Evolutionary conservation across 2,888 invertebrate genomes (phyloP), one percentile per base, ranked within the genome.

Genomic region (Drosophila fungiperda): DNA sequence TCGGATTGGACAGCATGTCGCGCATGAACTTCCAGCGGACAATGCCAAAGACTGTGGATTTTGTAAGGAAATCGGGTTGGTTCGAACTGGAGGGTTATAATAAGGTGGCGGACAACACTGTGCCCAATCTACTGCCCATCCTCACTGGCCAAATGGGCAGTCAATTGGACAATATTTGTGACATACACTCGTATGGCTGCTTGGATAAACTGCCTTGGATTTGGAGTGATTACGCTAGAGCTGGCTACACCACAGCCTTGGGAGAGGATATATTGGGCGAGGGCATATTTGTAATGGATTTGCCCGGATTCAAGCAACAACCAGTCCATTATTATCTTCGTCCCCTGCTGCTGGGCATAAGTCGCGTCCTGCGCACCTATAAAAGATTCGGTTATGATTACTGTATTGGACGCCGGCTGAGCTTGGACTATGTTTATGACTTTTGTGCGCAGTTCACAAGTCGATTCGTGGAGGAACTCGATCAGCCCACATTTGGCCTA

Each of bases 121-220:
- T 96, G 87, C 96, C 97, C 0, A 98, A 98, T 92, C 92, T 98
- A 61, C 95, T 97, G 94, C 96, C 97, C 0, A 94, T 96, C 49
- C 93, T 97, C 5, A 95, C 96, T 0, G 98, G 98, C 0, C 93
- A 94, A 66, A 94, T 7, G 3, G 89, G 91, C 5, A 45, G 45
- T 4, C 45, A 45, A 23, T 23, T 45, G 23, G 8, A 45, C 4
- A 15, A 15, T 8, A 3, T 45, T 23, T 45, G 45, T 15, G 15
- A 45, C 2, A 45, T 45, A 0, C 45, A 45, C 8, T 85, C 90
- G n/a, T 85, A 91, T 59, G 94, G 94, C 90, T 94, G 94, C 29
- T 87, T 95, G 45, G 96, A 97, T 85, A 93, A 94, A 49, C 95
- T 96, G 78, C 94, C 95, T 0, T 94, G 97, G 76, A 94, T 97